A percentile compares a stretch with the other conserved stretches of the same genome.
Evolutionary conservation across 2,888 invertebrate species (phyloP).

Genomic region (Ichneumoninae sp.): DNA sequence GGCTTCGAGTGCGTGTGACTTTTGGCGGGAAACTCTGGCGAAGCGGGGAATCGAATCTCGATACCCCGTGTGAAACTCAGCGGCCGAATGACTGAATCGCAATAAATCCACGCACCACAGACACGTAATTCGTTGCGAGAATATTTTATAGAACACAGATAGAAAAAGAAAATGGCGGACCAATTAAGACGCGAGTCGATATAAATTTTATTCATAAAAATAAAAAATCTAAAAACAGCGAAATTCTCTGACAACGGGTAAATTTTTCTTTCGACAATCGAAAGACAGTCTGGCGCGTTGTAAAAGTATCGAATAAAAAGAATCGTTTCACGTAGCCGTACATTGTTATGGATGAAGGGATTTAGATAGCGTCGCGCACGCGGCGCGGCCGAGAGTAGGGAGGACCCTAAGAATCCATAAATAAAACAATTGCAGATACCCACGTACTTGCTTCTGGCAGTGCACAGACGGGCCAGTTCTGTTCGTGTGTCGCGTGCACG

Average conservation of each 20-base stretch:
- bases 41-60: constrained; percentile 16
- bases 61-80: neutral
- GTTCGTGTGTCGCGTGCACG: constrained; percentile 7
- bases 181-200: constrained; percentile 78
- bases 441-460: constrained; percentile 16
- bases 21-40: constrained; percentile 56
- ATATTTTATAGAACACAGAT: neutral
- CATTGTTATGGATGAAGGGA: neutral
- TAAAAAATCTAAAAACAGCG: neutral
- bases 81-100: neutral
- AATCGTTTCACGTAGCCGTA: neutral
- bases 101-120: neutral
- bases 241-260: neutral
- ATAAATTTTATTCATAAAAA: constrained; percentile 75
- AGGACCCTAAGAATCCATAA: constrained; percentile 73
- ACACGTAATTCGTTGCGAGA: neutral
- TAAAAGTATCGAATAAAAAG: neutral
- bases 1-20: constrained; percentile 28
- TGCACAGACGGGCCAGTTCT: neutral
- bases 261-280: neutral
- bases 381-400: constrained; percentile 32
- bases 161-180: constrained; percentile 79
- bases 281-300: neutral
- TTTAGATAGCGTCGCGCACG: constrained; percentile 45
- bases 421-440: constrained; percentile 77